Base-by-base conservation (phyloP, 1,140 invertebrate genomes). In the Cyphomyrmex costatus region DNA sequence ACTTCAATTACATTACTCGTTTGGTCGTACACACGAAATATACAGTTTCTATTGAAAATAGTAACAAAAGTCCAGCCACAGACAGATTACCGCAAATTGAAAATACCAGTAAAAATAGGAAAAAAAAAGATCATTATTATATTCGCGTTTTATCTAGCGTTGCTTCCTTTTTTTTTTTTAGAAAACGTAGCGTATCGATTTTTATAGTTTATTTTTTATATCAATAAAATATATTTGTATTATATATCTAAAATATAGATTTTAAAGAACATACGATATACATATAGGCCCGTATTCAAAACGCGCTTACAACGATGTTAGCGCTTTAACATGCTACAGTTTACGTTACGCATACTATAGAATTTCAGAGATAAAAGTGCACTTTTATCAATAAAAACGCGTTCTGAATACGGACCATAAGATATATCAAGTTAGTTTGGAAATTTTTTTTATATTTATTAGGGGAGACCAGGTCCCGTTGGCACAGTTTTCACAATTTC, bases 1-100 rank as follows among this genome's bases (percentile, higher is more conserved):
- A 73, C 68, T 83, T 83, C 53, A 68, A 73, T 83, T 73, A 83
- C 79, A 82, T 58, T 58, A 58, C 56, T 74, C 27, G 24, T 49
- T 14, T 10, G 36, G 36, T 10, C 30, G 14, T 19, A 60, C 79
- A 30, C 21, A 12, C 27, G 68, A 60, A 60, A 71, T 60, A 56
- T 51, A 51, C 24, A 30, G 49, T 24, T 65, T 6, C 7, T 51
- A 24, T 36, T 73, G 53, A 66, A 83, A 83, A 83, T 60, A 60
- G 53, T 10, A 73, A 68, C 16, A 36, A 73, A 73, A 83, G 61
- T 83, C 73, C 53, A 36, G 7, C 6, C 53, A 46, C 53, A 36
- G 24, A 30, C 24, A 42, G 79, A 83, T 83, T 63, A 74, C 30
- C 68, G 10, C 68, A 83, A 83, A 83, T 60, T 83, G 79, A 49